A percentile compares a stretch with the other conserved stretches of the same genome.
Conservation (phyloP, 2,113 vertebrate genomes). For the Strix aluco region DNA sequence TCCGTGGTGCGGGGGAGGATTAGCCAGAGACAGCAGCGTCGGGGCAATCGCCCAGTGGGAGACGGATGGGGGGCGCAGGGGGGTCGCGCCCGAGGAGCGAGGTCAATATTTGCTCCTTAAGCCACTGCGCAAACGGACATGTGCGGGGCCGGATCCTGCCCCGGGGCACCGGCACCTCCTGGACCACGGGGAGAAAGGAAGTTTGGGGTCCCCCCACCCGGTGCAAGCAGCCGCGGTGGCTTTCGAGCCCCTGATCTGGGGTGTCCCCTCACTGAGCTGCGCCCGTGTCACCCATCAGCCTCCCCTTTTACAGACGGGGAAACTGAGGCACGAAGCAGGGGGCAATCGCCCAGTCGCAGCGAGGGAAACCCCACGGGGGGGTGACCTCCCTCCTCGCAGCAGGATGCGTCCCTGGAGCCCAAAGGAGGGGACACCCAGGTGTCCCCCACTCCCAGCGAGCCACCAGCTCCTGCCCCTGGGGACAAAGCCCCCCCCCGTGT, state of each 20-base stretch:
- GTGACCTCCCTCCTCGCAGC: background rate
- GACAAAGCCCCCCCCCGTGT: background rate
- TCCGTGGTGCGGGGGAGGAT: background rate
- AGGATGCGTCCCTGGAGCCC: background rate
- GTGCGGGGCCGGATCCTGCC: background rate
- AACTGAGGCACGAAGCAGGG: background rate
- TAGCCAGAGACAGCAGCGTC: background rate
- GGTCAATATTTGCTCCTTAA: slow-evolving; percentile 49
- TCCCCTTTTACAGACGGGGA: background rate
- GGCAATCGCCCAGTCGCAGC: background rate
- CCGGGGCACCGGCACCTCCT: background rate
- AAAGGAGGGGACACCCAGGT: fast-evolving
- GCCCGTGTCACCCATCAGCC: background rate
- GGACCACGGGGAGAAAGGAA: background rate
- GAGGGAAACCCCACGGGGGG: fast-evolving
- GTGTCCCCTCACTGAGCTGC: background rate
- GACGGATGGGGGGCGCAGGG: background rate
- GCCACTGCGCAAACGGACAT: background rate
- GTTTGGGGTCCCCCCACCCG: background rate
- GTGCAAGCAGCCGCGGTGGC: background rate
- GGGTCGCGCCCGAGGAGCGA: background rate
- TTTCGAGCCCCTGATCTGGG: background rate
- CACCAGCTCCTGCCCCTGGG: background rate
- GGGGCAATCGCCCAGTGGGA: background rate
- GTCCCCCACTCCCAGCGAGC: background rate